phyloP scores from a whole-genome alignment of 2,797 vertebrate genomes.

The Apogon hyalosoma region DNA sequence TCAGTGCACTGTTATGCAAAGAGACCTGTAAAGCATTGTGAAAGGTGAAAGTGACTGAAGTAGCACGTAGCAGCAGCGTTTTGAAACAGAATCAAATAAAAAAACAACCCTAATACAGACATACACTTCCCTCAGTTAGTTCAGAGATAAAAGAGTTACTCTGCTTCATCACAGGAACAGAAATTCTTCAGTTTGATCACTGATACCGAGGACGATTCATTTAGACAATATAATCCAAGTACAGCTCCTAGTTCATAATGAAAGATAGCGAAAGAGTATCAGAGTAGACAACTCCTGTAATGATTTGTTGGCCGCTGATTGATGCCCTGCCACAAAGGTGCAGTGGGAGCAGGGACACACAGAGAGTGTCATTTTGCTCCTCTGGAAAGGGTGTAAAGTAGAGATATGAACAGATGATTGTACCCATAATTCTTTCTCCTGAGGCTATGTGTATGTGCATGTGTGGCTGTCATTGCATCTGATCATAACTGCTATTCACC shows the following conservation, averaged over 20 bases:
- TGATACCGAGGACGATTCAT: conserved; percentile 22
- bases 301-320: conserved; percentile 50
- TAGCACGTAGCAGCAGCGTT: not conserved
- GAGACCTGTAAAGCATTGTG: conserved; percentile 4
- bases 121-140: not conserved
- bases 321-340: conserved; percentile 42
- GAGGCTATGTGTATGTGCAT: not conserved
- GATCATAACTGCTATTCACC: conserved; percentile 3
- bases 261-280: conserved; percentile 20
- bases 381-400: conserved; percentile 30
- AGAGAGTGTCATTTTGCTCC: conserved; percentile 33
- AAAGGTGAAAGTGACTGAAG: conserved; percentile 2
- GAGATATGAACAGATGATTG: conserved; percentile 53
- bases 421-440: conserved; percentile 29
- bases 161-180: conserved; percentile 4
- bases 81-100: conserved; percentile 15
- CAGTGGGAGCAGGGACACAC: conserved; percentile 34
- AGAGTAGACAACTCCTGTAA: conserved; percentile 23
- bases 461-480: not conserved
- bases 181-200: conserved; percentile 28
- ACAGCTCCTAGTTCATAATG: conserved; percentile 30
- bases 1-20: conserved; percentile 3
- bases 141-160: not conserved
- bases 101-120: conserved; percentile 3
- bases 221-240: conserved; percentile 18